Evolutionary conservation across 1,140 invertebrate genomes (phyloP).

Genomic region (Aleiodes sp.): DNA sequence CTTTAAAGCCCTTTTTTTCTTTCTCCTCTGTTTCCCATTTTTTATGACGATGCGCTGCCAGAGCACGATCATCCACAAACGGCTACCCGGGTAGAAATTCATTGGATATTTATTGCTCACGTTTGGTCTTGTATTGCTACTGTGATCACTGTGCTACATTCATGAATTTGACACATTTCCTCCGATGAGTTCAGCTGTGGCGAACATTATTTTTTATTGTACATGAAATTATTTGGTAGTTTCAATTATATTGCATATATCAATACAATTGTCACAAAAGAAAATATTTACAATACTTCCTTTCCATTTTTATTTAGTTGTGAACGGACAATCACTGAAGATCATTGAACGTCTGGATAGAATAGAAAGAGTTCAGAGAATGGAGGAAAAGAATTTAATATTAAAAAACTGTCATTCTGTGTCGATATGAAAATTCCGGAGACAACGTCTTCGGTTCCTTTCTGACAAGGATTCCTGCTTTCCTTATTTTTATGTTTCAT

Average conservation of each 20-base stretch:
- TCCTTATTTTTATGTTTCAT: slow-evolving; percentile 27
- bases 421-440: slow-evolving; percentile 66
- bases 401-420: slow-evolving; percentile 65
- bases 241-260: neutral
- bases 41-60: slow-evolving; percentile 30
- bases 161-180: slow-evolving; percentile 1
- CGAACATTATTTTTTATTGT: neutral
- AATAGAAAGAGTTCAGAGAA: neutral
- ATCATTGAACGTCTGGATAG: neutral
- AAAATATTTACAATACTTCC: too few species aligned
- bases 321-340: slow-evolving; percentile 2
- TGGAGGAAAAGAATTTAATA: slow-evolving; percentile 62
- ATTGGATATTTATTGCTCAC: slow-evolving; percentile 65
- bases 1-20: slow-evolving; percentile 30
- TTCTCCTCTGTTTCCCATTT: slow-evolving; percentile 31
- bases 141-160: slow-evolving; percentile 46
- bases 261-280: too few species aligned
- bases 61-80: slow-evolving; percentile 49
- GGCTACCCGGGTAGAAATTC: slow-evolving; percentile 60
- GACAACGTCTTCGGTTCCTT: slow-evolving; percentile 50
- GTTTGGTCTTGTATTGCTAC: slow-evolving; percentile 50
- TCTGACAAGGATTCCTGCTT: neutral
- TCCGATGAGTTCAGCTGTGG: neutral
- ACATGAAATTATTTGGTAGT: neutral
- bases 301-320: too few species aligned